Base-by-base conservation (phyloP, 92 coral and sea anemone genomes). In the Palythoa grandiflora region DNA sequence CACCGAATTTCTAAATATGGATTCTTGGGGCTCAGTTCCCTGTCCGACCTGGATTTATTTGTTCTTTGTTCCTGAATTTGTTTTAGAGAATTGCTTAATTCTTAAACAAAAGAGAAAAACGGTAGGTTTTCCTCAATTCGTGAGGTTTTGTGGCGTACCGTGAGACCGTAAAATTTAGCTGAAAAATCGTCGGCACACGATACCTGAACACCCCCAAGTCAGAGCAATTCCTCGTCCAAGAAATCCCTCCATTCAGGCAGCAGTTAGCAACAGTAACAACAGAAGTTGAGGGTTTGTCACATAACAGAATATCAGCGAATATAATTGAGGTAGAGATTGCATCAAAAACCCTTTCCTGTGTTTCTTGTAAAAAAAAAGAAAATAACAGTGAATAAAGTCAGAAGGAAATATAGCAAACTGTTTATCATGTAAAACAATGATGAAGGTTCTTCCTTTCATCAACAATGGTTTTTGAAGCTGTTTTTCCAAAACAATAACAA, bases 281-380 rank as follows among this genome's bases (percentile, higher is more conserved):
- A 63, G 86, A 91, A 40, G 85, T 88, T 66, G 84, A 91, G 75
- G 75, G 73, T 51, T 80, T 83, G 52, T 80, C 89, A 50, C 85
- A 79, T 79, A 84, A 73, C 71, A 91, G 70, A 65, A 66, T 78
- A 20, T 80, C 83, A 38, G 92, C 88, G 68, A 85, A 89, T 63
- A 68, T 92, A 71, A 89, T 63, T 79, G 94, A 83, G 2, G 80
- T 89, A 17, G 84, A 84, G 68, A 88, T 48, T 83, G 80, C 85
- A 39, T 85, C 90, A 19, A 92, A 89, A 77, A 89, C 28, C 68
- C 86, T 89, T 89, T 86, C 86, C n/a, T 80, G 93, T 77, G 66
- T 63, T 19, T 86, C 89, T 48, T 87, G 89, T 78, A 78, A 83
- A 55, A 89, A 84, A 0, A 28, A 28, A n/a, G 88, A 85, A 86